phyloP scores from a whole-genome alignment of 2,797 vertebrate genomes.

The Tauraco hartlaubi region DNA sequence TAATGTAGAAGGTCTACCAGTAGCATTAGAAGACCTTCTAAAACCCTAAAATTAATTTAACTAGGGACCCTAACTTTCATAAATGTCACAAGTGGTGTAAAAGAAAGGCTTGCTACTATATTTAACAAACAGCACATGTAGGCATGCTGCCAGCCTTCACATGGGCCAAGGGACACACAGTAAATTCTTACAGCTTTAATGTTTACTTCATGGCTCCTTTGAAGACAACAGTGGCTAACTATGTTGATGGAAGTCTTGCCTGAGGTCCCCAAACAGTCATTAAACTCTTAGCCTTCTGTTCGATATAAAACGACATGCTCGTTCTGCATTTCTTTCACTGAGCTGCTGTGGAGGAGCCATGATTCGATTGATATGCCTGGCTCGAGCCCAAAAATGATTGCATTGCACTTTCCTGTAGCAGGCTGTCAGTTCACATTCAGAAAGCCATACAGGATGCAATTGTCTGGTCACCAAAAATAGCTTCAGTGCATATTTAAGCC shows the following conservation, averaged over 20 bases:
- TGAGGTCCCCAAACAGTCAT: conserved; percentile 12
- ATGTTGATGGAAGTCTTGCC: conserved; percentile 3
- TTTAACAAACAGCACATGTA: background rate
- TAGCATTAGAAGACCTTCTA: background rate
- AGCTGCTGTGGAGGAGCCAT: background rate
- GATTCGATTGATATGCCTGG: conserved; percentile 42
- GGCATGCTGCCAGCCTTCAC: background rate
- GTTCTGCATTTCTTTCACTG: background rate
- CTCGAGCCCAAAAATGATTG: conserved; percentile 22
- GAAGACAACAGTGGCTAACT: conserved; percentile 2
- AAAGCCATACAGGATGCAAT: conserved; percentile 5
- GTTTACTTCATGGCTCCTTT: conserved; percentile 3
- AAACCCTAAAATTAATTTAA: background rate
- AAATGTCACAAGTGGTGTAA: background rate
- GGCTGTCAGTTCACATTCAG: conserved; percentile 31
- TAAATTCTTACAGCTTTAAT: background rate
- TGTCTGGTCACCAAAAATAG: conserved; percentile 46
- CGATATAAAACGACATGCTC: background rate
- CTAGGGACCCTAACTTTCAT: background rate
- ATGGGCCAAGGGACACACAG: background rate
- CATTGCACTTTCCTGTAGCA: background rate
- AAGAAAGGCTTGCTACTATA: background rate
- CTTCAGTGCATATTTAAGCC: conserved; percentile 15
- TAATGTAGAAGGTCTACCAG: background rate
- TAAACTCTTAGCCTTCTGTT: conserved; percentile 52